Conservation (phyloP, 2,888 invertebrate genomes). For the Anodontia alba region DNA sequence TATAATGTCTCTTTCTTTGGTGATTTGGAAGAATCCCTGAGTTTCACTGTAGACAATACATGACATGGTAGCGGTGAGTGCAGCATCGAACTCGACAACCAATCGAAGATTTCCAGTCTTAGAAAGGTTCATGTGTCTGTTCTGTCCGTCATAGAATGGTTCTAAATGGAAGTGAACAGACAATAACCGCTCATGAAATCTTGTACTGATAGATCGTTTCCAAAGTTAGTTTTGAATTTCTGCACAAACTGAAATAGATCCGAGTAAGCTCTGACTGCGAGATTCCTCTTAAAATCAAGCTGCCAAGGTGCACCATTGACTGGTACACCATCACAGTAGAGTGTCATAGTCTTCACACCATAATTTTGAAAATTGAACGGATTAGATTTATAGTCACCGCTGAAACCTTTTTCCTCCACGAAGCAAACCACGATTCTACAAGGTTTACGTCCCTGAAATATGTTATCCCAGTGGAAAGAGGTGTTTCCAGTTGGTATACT, state of each 20-base stretch:
- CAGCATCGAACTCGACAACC: background rate
- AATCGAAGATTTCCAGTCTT: constrained; percentile 13
- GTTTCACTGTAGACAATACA: background rate
- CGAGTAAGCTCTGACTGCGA: background rate
- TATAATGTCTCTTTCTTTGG: constrained; percentile 6
- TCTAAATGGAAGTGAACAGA: constrained; percentile 7
- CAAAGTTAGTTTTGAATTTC: background rate
- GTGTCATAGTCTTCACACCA: background rate
- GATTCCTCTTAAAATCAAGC: background rate
- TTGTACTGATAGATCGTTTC: background rate
- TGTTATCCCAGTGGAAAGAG: constrained; percentile 11
- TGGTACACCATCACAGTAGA: constrained; percentile 13
- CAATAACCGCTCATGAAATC: background rate
- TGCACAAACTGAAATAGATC: background rate
- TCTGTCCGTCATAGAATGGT: constrained; percentile 3
- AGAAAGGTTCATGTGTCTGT: background rate
- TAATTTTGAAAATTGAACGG: constrained; percentile 17
- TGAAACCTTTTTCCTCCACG: background rate
- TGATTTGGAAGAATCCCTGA: background rate
- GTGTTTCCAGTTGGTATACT: background rate
- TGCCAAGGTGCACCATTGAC: background rate
- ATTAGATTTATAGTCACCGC: background rate
- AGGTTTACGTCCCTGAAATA: constrained; percentile 21
- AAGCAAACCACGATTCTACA: background rate
- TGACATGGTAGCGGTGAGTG: background rate